phyloP scores from a whole-genome alignment of 2,797 vertebrate species.

The Sebastes minor region DNA sequence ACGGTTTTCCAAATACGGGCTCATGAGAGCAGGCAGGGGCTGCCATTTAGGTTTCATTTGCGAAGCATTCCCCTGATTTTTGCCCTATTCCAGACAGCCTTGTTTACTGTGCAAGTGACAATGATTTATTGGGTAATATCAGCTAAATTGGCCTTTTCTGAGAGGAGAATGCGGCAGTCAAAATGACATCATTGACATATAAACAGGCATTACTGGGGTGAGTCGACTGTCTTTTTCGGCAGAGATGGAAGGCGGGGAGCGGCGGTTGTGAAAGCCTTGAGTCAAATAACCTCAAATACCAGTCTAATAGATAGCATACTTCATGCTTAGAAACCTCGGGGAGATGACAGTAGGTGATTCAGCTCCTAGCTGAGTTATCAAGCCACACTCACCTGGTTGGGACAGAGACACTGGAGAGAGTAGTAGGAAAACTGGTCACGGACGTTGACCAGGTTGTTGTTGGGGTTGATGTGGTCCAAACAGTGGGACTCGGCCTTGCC shows the following conservation, averaged over 20 bases:
- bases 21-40: slow-evolving; percentile 77
- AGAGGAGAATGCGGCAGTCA: slow-evolving; percentile 84
- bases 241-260: slow-evolving; percentile 74
- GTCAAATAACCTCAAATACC: slow-evolving; percentile 82
- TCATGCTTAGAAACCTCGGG: slow-evolving; percentile 73
- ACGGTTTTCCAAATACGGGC: slow-evolving; percentile 82
- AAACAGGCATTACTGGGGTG: slow-evolving; percentile 84
- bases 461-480: slow-evolving; percentile 99
- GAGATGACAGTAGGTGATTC: slow-evolving; percentile 72
- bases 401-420: slow-evolving; percentile 98
- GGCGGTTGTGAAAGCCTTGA: slow-evolving; percentile 78
- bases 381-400: slow-evolving; percentile 91
- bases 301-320: slow-evolving; percentile 81
- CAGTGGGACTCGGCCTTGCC: slow-evolving; percentile 99
- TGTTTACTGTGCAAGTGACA: slow-evolving; percentile 84
- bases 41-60: slow-evolving; percentile 84
- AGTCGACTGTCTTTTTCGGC: slow-evolving; percentile 80
- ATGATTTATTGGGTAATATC: slow-evolving; percentile 87
- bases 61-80: slow-evolving; percentile 82
- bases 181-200: slow-evolving; percentile 87
- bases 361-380: slow-evolving; percentile 50
- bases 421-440: slow-evolving; percentile 99
- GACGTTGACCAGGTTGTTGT: slow-evolving; percentile 96
- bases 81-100: slow-evolving; percentile 83
- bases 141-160: slow-evolving; percentile 86